Percentiles rank a stretch among this genome's conserved stretches.
These are phyloP conservation scores for Suricata suricatta DNA, from an alignment of 2,113 vertebrate genomes.

Conservation along the genomic window DNA sequence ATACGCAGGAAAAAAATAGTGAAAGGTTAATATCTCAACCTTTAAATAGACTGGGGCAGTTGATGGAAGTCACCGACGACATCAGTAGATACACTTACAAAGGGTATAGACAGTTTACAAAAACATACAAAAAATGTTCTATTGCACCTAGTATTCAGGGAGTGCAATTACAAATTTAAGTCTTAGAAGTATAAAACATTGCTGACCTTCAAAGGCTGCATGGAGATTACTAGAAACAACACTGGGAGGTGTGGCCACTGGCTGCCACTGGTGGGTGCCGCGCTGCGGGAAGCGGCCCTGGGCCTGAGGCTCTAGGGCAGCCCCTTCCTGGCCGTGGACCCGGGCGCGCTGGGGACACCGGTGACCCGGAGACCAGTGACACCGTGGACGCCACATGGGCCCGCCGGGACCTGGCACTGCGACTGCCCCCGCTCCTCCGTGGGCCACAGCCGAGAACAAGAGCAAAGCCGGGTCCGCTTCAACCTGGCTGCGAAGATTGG, in stretches of 20 bases:
- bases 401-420: fast-evolving
- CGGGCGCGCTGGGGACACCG: not conserved
- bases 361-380: not conserved
- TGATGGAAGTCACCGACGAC: not conserved
- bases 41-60: not conserved
- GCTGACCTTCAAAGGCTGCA: not conserved
- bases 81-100: not conserved
- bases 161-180: not conserved
- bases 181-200: not conserved
- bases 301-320: not conserved
- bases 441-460: not conserved
- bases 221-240: constrained; percentile 26
- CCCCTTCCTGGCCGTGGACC: not conserved
- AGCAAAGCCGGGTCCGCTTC: not conserved
- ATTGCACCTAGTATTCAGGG: not conserved
- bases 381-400: not conserved
- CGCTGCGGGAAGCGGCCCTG: not conserved
- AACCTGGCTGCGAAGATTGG: not conserved
- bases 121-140: not conserved
- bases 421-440: not conserved
- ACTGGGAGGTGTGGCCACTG: not conserved
- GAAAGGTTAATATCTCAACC: not conserved
- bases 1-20: not conserved
- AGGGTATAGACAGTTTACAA: not conserved
- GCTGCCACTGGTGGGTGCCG: not conserved